Evolutionary conservation across 2,113 vertebrate species (phyloP).

Genomic region (Mola mola): DNA sequence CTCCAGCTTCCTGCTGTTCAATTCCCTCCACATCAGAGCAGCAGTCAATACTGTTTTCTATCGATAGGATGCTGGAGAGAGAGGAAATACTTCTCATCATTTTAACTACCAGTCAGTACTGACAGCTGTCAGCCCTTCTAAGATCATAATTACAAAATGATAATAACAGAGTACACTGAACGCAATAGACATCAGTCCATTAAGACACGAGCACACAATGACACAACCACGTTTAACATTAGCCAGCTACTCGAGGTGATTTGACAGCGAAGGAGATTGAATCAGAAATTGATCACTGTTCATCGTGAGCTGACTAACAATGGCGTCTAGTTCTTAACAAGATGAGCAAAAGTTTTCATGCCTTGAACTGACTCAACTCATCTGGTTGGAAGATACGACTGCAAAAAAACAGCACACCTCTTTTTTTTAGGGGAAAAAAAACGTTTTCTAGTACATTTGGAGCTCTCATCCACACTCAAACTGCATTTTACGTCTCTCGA

Average conservation of each 20-base stretch:
- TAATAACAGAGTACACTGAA: background rate
- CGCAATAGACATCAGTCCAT: background rate
- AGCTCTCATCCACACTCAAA: no score
- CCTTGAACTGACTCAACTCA: constrained; percentile 12
- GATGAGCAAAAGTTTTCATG: constrained; percentile 46
- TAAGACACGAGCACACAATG: background rate
- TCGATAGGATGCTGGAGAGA: constrained; percentile 48
- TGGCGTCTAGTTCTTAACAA: constrained; percentile 31
- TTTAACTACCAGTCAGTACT: constrained; percentile 36
- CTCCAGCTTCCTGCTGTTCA: constrained; percentile 44
- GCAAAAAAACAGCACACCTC: constrained; percentile 14
- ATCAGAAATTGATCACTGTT: constrained; percentile 39
- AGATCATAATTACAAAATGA: constrained; percentile 28
- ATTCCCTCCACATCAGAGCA: constrained; percentile 51
- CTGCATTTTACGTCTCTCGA: no score
- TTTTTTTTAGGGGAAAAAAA: no score
- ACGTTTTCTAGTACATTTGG: no score
- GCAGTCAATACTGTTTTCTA: constrained; percentile 58
- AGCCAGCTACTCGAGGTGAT: constrained; percentile 28
- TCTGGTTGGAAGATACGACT: constrained; percentile 11
- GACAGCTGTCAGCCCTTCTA: constrained; percentile 43
- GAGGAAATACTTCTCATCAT: constrained; percentile 48
- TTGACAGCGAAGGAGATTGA: constrained; percentile 10
- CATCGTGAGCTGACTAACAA: constrained; percentile 27
- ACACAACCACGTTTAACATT: constrained; percentile 13